Evolutionary conservation across 2,888 invertebrate genomes (phyloP).

Genomic region (Capitulum mitella): DNA sequence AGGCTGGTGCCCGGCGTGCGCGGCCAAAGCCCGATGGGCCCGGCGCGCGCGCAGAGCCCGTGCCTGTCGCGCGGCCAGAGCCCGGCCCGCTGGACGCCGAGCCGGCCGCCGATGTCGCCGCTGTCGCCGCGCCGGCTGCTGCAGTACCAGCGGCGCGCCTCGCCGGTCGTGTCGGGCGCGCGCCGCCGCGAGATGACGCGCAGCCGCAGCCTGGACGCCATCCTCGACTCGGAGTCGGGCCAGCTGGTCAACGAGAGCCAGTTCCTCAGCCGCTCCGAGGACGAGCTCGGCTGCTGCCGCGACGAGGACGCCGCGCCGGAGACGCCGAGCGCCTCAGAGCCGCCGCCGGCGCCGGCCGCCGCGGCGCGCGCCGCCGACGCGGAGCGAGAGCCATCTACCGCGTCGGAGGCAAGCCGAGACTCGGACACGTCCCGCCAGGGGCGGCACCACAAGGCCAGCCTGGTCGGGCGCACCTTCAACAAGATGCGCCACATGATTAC

Average conservation of each 20-base stretch:
- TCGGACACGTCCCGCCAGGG: neutral
- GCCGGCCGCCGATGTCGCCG: constrained; percentile 14
- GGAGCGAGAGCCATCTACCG: neutral
- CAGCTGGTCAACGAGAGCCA: neutral
- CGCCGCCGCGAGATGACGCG: constrained; percentile 5
- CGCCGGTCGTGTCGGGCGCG: neutral
- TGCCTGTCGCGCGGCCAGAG: constrained; percentile 2
- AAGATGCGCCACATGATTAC: constrained; percentile 1
- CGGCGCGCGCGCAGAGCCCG: constrained; percentile 10
- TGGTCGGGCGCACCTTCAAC: neutral
- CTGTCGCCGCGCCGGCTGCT: constrained; percentile 12
- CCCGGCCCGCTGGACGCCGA: constrained; percentile 9
- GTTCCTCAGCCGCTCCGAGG: constrained; percentile 15
- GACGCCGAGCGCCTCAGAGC: neutral
- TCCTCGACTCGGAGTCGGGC: neutral
- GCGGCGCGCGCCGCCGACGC: neutral
- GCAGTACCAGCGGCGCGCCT: neutral
- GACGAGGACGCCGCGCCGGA: neutral
- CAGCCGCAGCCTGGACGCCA: constrained; percentile 8
- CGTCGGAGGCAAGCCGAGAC: neutral
- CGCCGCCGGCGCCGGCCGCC: neutral
- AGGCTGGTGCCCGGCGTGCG: neutral
- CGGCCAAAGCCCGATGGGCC: constrained; percentile 1
- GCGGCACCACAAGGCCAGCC: neutral
- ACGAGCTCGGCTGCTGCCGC: constrained; percentile 9